A percentile compares a stretch with the other conserved stretches of the same genome.
Conservation (phyloP, 2,888 invertebrate genomes). For the Copidosoma aretas region DNA sequence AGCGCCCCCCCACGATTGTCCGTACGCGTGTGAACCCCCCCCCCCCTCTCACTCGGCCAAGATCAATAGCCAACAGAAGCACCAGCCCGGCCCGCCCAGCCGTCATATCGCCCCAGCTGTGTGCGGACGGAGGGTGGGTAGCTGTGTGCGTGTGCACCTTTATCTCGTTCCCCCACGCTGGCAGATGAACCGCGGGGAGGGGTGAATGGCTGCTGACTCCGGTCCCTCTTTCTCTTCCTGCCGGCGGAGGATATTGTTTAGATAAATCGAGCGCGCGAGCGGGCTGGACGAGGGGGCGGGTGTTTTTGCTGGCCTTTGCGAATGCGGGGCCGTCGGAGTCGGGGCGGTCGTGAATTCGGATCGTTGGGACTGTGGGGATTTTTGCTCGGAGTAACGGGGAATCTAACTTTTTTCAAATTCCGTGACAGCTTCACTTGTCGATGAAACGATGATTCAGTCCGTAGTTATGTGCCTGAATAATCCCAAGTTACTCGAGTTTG, state of each 20-base stretch:
- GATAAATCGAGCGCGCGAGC: not conserved
- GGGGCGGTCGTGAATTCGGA: no score
- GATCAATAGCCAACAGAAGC: slow-evolving; percentile 53
- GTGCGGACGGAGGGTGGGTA: not conserved
- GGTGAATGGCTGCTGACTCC: not conserved
- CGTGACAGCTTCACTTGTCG: no score
- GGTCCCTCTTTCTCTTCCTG: not conserved
- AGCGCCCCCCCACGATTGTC: no score
- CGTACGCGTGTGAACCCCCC: slow-evolving; percentile 48
- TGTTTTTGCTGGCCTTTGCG: no score
- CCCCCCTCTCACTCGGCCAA: slow-evolving; percentile 45
- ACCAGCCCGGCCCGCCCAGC: slow-evolving; percentile 46
- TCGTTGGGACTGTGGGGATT: no score
- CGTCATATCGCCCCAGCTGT: slow-evolving; percentile 29
- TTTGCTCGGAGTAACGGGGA: no score
- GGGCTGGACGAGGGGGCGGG: no score
- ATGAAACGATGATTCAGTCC: no score
- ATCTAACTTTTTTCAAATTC: no score
- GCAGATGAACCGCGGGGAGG: not conserved
- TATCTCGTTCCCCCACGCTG: not conserved
- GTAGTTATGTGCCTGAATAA: no score
- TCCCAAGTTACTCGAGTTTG: no score
- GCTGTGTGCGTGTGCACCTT: not conserved
- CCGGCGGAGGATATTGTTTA: not conserved
- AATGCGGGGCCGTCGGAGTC: no score